phyloP scores from a whole-genome alignment of 1,140 invertebrate species.

The Drosophila pachea region DNA sequence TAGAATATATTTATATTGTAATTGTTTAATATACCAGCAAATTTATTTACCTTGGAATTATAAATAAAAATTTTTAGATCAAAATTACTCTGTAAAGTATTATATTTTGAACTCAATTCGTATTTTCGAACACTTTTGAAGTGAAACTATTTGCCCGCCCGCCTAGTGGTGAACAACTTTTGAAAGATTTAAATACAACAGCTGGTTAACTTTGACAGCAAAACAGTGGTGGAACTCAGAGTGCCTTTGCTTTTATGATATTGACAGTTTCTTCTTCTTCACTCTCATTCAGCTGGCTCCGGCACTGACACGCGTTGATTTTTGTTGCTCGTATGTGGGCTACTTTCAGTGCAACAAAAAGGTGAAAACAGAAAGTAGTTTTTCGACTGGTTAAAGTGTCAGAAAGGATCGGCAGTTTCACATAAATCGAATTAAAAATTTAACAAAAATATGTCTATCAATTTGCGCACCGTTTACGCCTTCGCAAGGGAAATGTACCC shows the following conservation, averaged over 20 bases:
- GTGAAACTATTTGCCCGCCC: neutral
- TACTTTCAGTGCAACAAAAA: slow-evolving; percentile 38
- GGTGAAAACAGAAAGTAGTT: slow-evolving; percentile 49
- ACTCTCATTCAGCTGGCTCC: slow-evolving; percentile 28
- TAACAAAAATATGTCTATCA: slow-evolving; percentile 67
- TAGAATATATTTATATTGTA: slow-evolving; percentile 19
- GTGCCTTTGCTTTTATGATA: slow-evolving; percentile 6
- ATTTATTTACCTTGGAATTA: slow-evolving; percentile 27
- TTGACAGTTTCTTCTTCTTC: slow-evolving; percentile 26
- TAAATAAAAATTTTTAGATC: slow-evolving; percentile 34
- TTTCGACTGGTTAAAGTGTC: slow-evolving; percentile 35
- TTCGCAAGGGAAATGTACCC: slow-evolving; percentile 87
- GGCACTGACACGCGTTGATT: slow-evolving; percentile 46
- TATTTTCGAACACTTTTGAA: neutral
- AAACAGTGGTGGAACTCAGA: neutral
- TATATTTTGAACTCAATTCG: neutral
- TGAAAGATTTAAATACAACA: slow-evolving; percentile 9
- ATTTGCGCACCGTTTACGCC: slow-evolving; percentile 81
- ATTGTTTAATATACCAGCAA: slow-evolving; percentile 28
- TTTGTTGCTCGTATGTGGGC: slow-evolving; percentile 20
- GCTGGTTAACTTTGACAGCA: slow-evolving; percentile 18
- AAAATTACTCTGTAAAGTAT: neutral
- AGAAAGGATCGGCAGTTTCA: slow-evolving; percentile 30
- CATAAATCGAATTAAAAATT: slow-evolving; percentile 25
- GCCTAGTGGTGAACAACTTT: neutral